phyloP scores from a whole-genome alignment of 2,888 invertebrate species.

The Eupsilia transversa region DNA sequence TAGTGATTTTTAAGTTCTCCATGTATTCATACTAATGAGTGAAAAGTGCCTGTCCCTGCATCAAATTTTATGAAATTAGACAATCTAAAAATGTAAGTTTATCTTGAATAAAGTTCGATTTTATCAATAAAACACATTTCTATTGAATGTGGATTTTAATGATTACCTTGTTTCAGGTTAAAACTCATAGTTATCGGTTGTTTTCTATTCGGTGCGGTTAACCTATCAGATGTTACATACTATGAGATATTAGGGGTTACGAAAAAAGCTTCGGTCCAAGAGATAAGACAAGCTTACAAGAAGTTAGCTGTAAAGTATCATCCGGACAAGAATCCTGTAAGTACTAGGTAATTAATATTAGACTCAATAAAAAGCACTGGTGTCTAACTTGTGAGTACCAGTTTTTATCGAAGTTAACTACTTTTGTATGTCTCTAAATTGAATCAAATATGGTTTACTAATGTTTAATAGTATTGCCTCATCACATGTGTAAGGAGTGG shows the following conservation, averaged over 20 bases:
- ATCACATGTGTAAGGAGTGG: not conserved
- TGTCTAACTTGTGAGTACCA: not conserved
- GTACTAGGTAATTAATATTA: conserved; percentile 56
- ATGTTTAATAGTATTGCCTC: not conserved
- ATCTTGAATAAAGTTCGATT: conserved; percentile 23
- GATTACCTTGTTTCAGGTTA: conserved; percentile 73
- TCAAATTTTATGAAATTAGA: not conserved
- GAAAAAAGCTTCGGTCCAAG: conserved; percentile 92
- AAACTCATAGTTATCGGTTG: conserved; percentile 72
- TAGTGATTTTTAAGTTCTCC: conserved; percentile 21
- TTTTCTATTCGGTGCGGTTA: conserved; percentile 74
- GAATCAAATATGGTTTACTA: not conserved
- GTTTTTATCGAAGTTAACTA: conserved; percentile 6
- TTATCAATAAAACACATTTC: conserved; percentile 6
- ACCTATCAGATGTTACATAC: conserved; percentile 80
- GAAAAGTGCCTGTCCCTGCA: conserved; percentile 7
- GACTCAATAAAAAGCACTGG: not conserved
- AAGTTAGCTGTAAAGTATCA: conserved; percentile 93
- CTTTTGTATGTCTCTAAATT: not conserved
- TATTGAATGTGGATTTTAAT: not conserved
- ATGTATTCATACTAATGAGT: conserved; percentile 5
- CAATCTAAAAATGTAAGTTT: conserved; percentile 62
- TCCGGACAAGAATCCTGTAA: conserved; percentile 93
- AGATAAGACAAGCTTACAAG: conserved; percentile 95
- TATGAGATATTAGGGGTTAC: conserved; percentile 93